Evolutionary conservation across 2,888 invertebrate species (phyloP), one percentile per base, ranked within the genome.

Genomic region (Agonopterix alstromeriana): DNA sequence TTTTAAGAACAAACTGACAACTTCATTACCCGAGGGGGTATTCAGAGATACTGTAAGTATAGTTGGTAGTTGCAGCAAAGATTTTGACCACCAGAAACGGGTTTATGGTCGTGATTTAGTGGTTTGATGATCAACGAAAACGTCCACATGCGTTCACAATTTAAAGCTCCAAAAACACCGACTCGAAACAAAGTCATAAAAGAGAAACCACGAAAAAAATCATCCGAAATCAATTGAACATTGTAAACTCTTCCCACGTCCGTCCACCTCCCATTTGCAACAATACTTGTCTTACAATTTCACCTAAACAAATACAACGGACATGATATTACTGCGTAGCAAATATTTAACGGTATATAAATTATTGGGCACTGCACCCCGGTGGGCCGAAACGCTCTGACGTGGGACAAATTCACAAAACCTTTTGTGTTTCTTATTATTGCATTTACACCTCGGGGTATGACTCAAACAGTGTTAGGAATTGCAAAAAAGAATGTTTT

Each of bases 261-360:
- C 63, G 67, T 70, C 69, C 72, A 77, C 77, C 82, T 80, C 80
- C 57, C 60, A 63, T 57, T 65, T 58, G 62, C 66, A 69, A 73
- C 69, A 73, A 71, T 73, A 75, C 63, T 70, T 14, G 27, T 27
- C 27, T 27, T 8, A 72, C 74, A 72, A 67, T 77, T 77, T 77
- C 77, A 74, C 77, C 77, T 75, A 77, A 81, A 79, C 74, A 77
- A 81, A 80, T 65, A 78, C 60, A 62, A 51, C 65, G 60, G 71
- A 63, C 73, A 73, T 69, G 70, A 72, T 74, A 63, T 67, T 60
- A 65, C 61, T 56, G 55, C 67, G 68, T 62, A 63, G 65, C 70
- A 72, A 78, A 73, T 75, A 69, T 71, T 75, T 80, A 79, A 77
- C 80, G 75, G 80, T 77, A 65, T 67, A 71, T 70, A 71, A 75